Percentiles rank a stretch among this genome's conserved stretches.
Evolutionary conservation across 2,797 vertebrate species (phyloP).

Genomic region (Cheirogaleus major): DNA sequence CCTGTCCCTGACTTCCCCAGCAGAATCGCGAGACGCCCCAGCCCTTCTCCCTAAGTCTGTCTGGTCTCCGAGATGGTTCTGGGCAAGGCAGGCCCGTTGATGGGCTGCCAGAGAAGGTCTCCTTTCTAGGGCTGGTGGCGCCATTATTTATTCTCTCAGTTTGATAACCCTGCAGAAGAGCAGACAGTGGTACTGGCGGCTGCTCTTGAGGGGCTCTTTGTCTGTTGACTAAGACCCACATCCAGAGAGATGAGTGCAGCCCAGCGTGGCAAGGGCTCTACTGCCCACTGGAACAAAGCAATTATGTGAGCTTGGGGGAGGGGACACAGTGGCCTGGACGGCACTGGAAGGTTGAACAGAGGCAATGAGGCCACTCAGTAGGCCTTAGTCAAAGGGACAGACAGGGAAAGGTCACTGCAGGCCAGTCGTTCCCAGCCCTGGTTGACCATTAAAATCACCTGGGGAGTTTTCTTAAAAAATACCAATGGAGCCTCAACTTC

Average conservation of each 20-base stretch:
- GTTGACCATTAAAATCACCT: background rate
- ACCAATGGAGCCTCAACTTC: background rate
- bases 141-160: background rate
- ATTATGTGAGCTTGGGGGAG: background rate
- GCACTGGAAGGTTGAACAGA: background rate
- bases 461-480: background rate
- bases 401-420: background rate
- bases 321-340: background rate
- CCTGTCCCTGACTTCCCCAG: background rate
- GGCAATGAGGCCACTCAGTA: background rate
- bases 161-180: background rate
- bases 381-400: background rate
- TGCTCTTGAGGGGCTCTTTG: background rate
- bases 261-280: background rate
- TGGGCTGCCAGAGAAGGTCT: background rate
- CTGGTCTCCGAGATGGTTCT: background rate
- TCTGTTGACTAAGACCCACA: background rate
- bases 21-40: background rate
- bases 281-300: background rate
- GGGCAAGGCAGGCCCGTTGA: background rate
- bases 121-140: background rate
- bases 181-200: background rate
- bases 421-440: background rate
- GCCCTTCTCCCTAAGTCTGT: background rate
- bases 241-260: background rate